phyloP scores from a whole-genome alignment of 2,797 vertebrate species.

The Mus spretus region DNA sequence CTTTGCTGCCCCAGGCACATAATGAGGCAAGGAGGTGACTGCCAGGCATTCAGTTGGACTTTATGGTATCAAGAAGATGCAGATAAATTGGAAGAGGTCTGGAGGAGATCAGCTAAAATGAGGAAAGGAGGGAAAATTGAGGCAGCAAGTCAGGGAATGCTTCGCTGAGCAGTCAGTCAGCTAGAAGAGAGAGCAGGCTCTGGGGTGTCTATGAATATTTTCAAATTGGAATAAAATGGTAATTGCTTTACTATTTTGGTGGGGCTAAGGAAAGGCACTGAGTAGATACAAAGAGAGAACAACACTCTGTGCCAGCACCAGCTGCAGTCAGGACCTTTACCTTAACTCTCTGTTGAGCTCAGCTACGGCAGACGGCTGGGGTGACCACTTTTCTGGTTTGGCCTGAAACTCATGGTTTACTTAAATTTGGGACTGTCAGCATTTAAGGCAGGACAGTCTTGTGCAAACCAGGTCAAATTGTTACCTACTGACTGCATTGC shows the following conservation, averaged over 20 bases:
- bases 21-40: neutral
- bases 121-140: neutral
- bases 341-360: neutral
- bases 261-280: neutral
- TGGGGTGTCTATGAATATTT: constrained; percentile 4
- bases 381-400: neutral
- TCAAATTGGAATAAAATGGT: constrained; percentile 12
- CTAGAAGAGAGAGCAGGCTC: neutral
- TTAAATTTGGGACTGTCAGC: neutral
- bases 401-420: neutral
- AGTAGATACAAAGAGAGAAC: neutral
- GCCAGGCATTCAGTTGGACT: neutral
- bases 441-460: neutral
- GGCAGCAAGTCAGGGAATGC: neutral
- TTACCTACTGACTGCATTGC: neutral
- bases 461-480: neutral
- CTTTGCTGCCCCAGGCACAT: neutral
- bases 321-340: neutral
- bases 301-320: too few species aligned
- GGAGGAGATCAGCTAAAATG: constrained; percentile 48
- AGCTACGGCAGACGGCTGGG: neutral
- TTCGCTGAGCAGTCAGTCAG: neutral
- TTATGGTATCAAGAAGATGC: neutral
- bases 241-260: constrained; percentile 2
- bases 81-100: constrained; percentile 7